Evolutionary conservation across 2,888 invertebrate genomes (phyloP).

Genomic region (Caenorhabditis angaria): DNA sequence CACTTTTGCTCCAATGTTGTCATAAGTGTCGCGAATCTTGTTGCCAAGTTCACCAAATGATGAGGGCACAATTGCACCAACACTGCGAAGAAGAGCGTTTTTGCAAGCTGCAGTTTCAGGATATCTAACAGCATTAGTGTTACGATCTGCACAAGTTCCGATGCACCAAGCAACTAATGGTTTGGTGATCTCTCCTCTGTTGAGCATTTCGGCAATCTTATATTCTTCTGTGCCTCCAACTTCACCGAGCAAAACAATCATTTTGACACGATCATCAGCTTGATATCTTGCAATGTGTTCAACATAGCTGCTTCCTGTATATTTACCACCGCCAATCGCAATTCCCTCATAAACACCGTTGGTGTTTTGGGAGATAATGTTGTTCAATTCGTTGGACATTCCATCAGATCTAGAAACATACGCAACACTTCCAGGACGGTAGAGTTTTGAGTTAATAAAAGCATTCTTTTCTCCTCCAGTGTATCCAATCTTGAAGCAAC

Average conservation of each 20-base stretch:
- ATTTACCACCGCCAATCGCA: slow-evolving; percentile 94
- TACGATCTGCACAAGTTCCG: slow-evolving; percentile 79
- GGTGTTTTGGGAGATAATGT: slow-evolving; percentile 93
- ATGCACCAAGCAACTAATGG: slow-evolving; percentile 99
- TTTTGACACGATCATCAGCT: slow-evolving; percentile 80
- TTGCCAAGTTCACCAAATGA: slow-evolving; percentile 92
- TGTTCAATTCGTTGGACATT: slow-evolving; percentile 99
- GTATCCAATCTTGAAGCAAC: slow-evolving; percentile 95
- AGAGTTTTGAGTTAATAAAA: slow-evolving; percentile 93
- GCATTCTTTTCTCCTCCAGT: slow-evolving; percentile 99
- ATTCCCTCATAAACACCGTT: slow-evolving; percentile 83
- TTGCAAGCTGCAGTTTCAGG: slow-evolving; percentile 94
- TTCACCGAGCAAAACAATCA: slow-evolving; percentile 92
- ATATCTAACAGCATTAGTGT: slow-evolving; percentile 83
- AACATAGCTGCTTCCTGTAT: slow-evolving; percentile 97
- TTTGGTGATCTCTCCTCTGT: slow-evolving; percentile 83
- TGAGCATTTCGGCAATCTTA: slow-evolving; percentile 88
- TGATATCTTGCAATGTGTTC: slow-evolving; percentile 90
- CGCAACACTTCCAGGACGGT: slow-evolving; percentile 93
- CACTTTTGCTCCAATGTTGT: slow-evolving; percentile 81
- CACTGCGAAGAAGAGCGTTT: slow-evolving; percentile 83
- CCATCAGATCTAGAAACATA: slow-evolving; percentile 98
- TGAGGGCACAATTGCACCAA: slow-evolving; percentile 89
- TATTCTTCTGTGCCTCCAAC: slow-evolving; percentile 99
- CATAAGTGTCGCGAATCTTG: slow-evolving; percentile 73